These are phyloP conservation scores for Alexandromys fortis DNA, from an alignment of 2,113 vertebrate species.

Conservation along the genomic window DNA sequence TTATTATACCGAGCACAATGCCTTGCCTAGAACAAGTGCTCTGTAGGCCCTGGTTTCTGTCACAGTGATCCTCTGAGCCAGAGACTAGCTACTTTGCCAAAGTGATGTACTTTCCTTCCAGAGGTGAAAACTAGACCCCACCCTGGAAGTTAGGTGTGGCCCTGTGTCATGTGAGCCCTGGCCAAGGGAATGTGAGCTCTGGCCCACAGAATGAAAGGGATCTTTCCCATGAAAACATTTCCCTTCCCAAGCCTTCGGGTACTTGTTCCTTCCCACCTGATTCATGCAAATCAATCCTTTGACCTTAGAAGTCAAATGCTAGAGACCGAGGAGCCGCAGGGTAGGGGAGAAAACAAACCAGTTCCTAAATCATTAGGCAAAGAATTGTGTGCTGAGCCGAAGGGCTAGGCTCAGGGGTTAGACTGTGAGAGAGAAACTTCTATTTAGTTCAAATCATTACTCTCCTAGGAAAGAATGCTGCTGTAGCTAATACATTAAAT, in stretches of 20 bases:
- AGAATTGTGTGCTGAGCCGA: background rate
- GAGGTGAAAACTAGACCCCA: slow-evolving; percentile 24
- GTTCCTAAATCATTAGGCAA: background rate
- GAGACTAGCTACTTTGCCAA: slow-evolving; percentile 8
- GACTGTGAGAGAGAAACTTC: background rate
- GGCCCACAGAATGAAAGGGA: background rate
- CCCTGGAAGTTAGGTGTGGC: background rate
- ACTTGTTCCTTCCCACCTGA: background rate
- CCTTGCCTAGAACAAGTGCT: background rate
- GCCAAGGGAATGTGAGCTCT: slow-evolving; percentile 24
- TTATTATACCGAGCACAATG: background rate
- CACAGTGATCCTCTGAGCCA: slow-evolving; percentile 14
- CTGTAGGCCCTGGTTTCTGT: background rate
- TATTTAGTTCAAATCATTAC: background rate
- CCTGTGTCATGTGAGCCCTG: background rate
- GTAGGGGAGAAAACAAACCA: background rate
- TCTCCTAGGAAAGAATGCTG: background rate
- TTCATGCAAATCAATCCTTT: slow-evolving; percentile 10
- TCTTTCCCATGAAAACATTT: background rate
- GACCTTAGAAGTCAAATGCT: background rate
- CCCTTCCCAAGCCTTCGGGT: background rate
- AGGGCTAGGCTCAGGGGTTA: slow-evolving; percentile 13
- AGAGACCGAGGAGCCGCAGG: background rate
- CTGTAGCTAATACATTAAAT: background rate
- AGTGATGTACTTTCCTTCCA: background rate